A percentile compares a stretch with the other conserved stretches of the same genome.
Conservation (phyloP, 2,888 invertebrate species). For the Apamea epomidion region DNA sequence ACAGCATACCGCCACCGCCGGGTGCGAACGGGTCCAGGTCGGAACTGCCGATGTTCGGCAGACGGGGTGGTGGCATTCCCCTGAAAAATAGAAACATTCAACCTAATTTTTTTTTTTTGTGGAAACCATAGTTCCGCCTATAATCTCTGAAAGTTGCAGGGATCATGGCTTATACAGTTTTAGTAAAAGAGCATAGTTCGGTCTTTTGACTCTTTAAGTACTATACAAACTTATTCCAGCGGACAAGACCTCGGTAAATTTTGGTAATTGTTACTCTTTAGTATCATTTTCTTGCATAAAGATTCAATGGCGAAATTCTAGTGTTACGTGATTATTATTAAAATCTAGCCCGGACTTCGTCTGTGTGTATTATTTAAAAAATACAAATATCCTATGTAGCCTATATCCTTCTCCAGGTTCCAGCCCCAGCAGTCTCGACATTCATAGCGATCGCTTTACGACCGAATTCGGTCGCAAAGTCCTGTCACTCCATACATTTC, state of each 20-base stretch:
- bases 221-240: no score
- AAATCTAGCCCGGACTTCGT: neutral
- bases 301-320: neutral
- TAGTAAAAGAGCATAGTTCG: no score
- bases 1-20: constrained; percentile 93
- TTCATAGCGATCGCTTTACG: no score
- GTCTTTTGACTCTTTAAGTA: no score
- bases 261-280: neutral
- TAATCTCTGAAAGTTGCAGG: neutral
- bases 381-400: neutral
- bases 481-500: no score
- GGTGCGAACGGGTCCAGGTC: constrained; percentile 94
- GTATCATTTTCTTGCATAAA: neutral
- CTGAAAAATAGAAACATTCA: constrained; percentile 68
- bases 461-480: no score
- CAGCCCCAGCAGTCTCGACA: no score
- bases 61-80: constrained; percentile 80
- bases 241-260: no score
- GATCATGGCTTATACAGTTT: neutral
- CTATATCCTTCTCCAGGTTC: neutral
- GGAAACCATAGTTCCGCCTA: neutral
- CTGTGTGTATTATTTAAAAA: neutral
- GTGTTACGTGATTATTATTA: constrained; percentile 1
- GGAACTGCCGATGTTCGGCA: constrained; percentile 91
- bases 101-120: neutral